Evolutionary conservation across 2,113 vertebrate species (phyloP).

Genomic region (Siniperca chuatsi): DNA sequence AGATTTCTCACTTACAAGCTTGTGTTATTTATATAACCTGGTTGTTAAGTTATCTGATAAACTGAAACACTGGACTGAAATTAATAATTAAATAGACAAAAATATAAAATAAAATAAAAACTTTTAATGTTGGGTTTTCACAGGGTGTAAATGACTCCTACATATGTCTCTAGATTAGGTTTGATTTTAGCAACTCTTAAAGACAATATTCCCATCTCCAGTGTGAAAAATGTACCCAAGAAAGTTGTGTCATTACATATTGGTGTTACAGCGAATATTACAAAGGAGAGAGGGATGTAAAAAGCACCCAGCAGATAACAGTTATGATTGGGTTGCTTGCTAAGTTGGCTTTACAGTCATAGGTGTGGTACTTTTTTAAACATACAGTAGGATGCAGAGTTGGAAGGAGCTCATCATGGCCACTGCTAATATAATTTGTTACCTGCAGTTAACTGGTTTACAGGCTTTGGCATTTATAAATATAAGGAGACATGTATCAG

Average conservation of each 20-base stretch:
- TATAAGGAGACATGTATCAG: neutral
- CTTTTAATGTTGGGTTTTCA: too few relatives aligned
- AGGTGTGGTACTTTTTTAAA: too few relatives aligned
- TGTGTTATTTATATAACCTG: neutral
- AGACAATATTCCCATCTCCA: neutral
- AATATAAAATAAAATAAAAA: too few relatives aligned
- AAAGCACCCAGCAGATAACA: too few relatives aligned
- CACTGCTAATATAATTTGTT: neutral
- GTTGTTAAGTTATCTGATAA: neutral
- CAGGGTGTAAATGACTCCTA: neutral
- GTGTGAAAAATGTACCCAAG: neutral
- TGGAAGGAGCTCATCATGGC: neutral
- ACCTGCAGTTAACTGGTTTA: too few relatives aligned
- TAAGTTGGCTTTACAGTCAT: too few relatives aligned
- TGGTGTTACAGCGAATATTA: too few relatives aligned
- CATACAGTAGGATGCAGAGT: too few relatives aligned
- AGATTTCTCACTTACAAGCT: neutral
- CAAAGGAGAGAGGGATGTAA: too few relatives aligned
- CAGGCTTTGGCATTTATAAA: conserved; percentile 5
- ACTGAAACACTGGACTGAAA: neutral
- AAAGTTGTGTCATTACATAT: too few relatives aligned
- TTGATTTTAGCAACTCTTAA: neutral
- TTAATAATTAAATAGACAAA: too few relatives aligned
- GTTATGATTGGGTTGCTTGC: too few relatives aligned
- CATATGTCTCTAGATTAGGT: neutral